Percentiles rank a stretch among this genome's conserved stretches.
Conservation (phyloP, 2,888 invertebrate genomes). For the Metacarcinus magister region DNA sequence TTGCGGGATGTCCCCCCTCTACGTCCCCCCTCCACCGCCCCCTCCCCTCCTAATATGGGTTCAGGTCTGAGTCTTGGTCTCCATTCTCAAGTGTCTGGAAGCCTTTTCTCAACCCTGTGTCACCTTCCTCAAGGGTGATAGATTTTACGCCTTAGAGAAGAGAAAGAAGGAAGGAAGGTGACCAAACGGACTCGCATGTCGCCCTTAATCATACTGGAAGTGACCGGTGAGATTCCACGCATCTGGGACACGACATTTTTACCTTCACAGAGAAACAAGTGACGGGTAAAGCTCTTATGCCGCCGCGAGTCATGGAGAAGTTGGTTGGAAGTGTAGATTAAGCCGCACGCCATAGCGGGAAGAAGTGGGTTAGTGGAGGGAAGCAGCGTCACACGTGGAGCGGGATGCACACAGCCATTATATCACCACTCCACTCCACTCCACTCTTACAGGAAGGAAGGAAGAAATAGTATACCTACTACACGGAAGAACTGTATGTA, state of each 20-base stretch:
- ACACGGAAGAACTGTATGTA: not conserved
- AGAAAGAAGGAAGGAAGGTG: not conserved
- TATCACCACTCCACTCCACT: not conserved
- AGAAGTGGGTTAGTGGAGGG: constrained; percentile 26
- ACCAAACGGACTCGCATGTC: too few relatives aligned
- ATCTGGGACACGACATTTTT: not conserved
- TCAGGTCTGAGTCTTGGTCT: not conserved
- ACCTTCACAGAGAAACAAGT: not conserved
- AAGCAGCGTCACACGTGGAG: not conserved
- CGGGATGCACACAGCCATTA: not conserved
- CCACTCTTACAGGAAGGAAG: not conserved
- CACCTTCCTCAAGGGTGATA: not conserved
- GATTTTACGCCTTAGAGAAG: too few relatives aligned
- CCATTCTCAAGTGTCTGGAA: not conserved
- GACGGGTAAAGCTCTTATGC: not conserved
- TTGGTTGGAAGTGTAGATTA: not conserved
- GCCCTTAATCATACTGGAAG: too few relatives aligned
- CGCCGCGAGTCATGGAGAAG: not conserved
- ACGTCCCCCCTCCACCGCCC: too few relatives aligned
- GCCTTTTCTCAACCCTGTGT: not conserved
- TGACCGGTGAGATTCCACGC: not conserved
- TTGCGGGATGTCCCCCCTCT: constrained; percentile 10
- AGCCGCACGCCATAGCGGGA: not conserved
- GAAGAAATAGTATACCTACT: not conserved
- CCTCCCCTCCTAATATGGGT: not conserved